Base-by-base conservation (phyloP, 2,888 invertebrate genomes). In the Drosophila bunnanda region DNA sequence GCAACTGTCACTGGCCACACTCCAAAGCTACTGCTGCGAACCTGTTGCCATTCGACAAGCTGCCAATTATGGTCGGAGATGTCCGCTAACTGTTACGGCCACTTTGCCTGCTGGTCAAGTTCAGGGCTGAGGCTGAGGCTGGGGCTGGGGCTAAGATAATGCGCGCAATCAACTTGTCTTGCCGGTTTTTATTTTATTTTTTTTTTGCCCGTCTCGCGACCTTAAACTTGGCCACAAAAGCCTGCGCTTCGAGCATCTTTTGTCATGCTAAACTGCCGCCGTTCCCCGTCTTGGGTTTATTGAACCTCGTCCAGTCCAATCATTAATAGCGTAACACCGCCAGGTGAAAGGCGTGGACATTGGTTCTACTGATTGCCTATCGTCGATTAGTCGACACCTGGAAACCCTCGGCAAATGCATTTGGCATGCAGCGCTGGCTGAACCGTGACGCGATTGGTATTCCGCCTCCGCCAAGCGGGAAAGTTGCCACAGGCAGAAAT, bases 31-130 rank as follows among this genome's bases (percentile, higher is more conserved):
- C 44, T 46, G 56, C 61, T 68, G 68, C 59, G 54, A 75, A 75
- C 69, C 65, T 46, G 82, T 76, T 76, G 75, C 70, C 68, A 75
- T 69, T 66, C 68, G 69, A 82, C 86, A 82, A 86, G 75, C 77
- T 82, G 82, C 87, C 88, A 86, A 86, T 82, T 86, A 88, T 85
- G 88, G 76, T 62, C 77, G 77, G 53, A 80, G 68, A 75, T 75
- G 78, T 86, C 85, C 82, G 85, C 73, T 87, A 86, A 86, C 85
- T 86, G 89, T 86, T 86, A 89, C 85, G 89, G 55, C 85, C 75
- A 87, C 81, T 81, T 78, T 60, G 56, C 59, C 56, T 65, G 75
- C 80, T 80, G 84, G 88, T 89, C 85, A 85, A 85, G 85, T 89
- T 85, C 85, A 85, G 85, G 85, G 89, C 88, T 83, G 48, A 8